Percentiles rank a stretch among this genome's conserved stretches.
Evolutionary conservation across 2,888 invertebrate genomes (phyloP).

Genomic region (Parnassius smintheus): DNA sequence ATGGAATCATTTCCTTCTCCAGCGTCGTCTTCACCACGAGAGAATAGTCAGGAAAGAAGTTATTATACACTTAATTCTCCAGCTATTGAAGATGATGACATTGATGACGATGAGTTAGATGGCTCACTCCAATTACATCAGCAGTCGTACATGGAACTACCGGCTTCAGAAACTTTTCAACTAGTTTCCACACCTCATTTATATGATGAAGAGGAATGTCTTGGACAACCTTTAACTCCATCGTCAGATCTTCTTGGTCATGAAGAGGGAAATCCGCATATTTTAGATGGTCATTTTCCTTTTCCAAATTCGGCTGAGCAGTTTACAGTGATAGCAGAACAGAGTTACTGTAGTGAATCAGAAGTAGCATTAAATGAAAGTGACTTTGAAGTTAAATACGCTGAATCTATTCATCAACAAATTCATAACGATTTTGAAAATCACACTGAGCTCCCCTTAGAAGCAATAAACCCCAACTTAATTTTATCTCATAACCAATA

Average conservation of each 20-base stretch:
- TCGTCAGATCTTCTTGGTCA: constrained; percentile 71
- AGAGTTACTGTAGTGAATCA: constrained; percentile 63
- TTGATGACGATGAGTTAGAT: constrained; percentile 71
- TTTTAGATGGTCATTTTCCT: constrained; percentile 75
- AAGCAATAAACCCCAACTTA: constrained; percentile 57
- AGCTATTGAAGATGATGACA: constrained; percentile 68
- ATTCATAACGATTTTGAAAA: constrained; percentile 50
- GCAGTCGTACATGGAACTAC: constrained; percentile 81
- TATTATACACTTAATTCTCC: constrained; percentile 71
- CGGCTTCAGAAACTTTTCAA: constrained; percentile 83
- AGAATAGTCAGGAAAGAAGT: constrained; percentile 78
- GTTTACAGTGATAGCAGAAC: constrained; percentile 76
- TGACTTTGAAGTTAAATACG: constrained; percentile 75
- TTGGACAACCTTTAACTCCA: constrained; percentile 76
- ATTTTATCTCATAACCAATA: constrained; percentile 56
- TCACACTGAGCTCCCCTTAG: constrained; percentile 49
- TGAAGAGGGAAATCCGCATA: constrained; percentile 73
- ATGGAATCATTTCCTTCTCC: constrained; percentile 77
- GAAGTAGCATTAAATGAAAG: constrained; percentile 64
- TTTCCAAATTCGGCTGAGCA: constrained; percentile 75
- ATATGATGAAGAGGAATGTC: constrained; percentile 83
- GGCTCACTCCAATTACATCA: constrained; percentile 58
- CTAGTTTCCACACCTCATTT: constrained; percentile 79
- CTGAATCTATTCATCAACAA: constrained; percentile 63
- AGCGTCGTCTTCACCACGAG: constrained; percentile 73